phyloP scores from a whole-genome alignment of 1,140 invertebrate species.

The Wasmannia auropunctata region DNA sequence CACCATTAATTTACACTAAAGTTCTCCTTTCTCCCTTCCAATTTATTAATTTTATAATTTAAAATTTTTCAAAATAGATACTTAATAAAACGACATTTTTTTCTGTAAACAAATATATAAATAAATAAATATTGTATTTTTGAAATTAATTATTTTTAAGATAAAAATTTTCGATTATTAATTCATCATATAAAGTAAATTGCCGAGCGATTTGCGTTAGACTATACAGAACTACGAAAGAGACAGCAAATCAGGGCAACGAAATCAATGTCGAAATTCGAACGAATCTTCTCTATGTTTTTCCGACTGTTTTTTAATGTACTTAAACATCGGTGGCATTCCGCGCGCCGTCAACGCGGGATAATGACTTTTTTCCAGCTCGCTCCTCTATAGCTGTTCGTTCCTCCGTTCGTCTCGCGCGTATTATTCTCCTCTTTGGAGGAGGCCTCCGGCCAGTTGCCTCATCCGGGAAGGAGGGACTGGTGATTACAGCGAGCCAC shows the following conservation, averaged over 20 bases:
- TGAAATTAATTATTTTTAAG: neutral
- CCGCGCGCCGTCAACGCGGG: slow-evolving; percentile 47
- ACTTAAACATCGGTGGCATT: slow-evolving; percentile 44
- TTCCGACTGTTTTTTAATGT: slow-evolving; percentile 54
- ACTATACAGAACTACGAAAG: neutral
- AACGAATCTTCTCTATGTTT: neutral
- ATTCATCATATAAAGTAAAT: neutral
- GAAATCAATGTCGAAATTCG: slow-evolving; percentile 6
- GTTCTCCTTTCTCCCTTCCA: neutral
- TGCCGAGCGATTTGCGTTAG: neutral
- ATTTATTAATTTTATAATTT: neutral
- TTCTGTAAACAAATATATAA: neutral
- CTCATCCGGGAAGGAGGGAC: slow-evolving; percentile 77
- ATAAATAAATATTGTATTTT: slow-evolving; percentile 38
- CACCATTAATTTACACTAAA: neutral
- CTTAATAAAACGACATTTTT: neutral
- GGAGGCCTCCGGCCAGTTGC: slow-evolving; percentile 68
- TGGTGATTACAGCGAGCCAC: slow-evolving; percentile 71
- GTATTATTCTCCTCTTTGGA: slow-evolving; percentile 60
- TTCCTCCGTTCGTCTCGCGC: slow-evolving; percentile 28
- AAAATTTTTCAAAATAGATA: neutral
- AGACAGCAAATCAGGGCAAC: neutral
- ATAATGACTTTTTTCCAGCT: slow-evolving; percentile 63
- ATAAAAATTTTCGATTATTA: neutral
- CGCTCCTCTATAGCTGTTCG: neutral